Evolutionary conservation across 2,888 invertebrate species (phyloP), one percentile per base, ranked within the genome.

Genomic region (Caradrina clavipalpis): DNA sequence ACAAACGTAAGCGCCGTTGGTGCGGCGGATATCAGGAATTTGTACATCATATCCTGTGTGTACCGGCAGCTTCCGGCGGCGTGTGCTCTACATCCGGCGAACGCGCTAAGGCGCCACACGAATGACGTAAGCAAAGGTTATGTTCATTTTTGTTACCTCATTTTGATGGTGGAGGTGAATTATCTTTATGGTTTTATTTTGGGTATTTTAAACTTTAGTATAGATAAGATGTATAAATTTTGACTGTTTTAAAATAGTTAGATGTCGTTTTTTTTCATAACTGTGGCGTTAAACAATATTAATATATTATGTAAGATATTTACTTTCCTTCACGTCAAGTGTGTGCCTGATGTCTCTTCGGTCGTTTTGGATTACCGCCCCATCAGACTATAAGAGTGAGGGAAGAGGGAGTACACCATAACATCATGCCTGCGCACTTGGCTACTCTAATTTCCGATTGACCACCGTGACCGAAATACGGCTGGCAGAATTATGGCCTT

Each of bases 41-140:
- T 91, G 90, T 89, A 90, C 93, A 88, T 94, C 92, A 94, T 95
- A 93, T 94, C 95, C 95, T 91, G 88, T 87, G 87, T 89, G 89
- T 91, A 90, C 91, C 89, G 87, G 89, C 81, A 87, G 87, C 91
- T 88, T 94, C 94, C 95, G 93, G 85, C 85, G 83, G 80, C 85
- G 85, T 87, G 88, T 84, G 87, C 85, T 80, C 82, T 58, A 73
- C 84, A 72, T 87, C 86, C 87, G 84, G 81, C 54, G 71, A 64
- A 79, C 70, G 74, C 81, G 65, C 67, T 73, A 79, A 79, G 78
- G 79, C 73, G 66, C 64, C 56, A 75, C 55, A 59, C 39, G 74
- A 59, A 70, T 81, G 74, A 78, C 73, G 78, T 69, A 67, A 68
- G 62, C 70, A 69, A 69, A 73, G 49, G 51, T 35, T 26, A 51